Evolutionary conservation across 2,888 invertebrate species (phyloP), one percentile per base, ranked within the genome.

Genomic region (Synergus japonicus): DNA sequence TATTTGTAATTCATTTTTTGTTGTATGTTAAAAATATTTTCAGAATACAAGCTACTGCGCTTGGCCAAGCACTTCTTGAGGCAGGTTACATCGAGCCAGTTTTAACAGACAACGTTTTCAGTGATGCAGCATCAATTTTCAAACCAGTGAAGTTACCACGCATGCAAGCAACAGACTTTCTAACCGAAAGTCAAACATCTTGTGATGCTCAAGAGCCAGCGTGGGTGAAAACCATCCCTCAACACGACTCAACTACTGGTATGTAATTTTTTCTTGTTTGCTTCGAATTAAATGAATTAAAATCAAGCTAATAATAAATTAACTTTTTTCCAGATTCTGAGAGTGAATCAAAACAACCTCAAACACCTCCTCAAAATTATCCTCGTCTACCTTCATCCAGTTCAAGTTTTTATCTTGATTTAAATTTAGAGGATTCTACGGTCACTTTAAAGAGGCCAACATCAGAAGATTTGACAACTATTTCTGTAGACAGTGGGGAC

Each of bases 1-100:
- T 29, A 29, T 29, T 58, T 41, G 5, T 69, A 18, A 54, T 10
- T 9, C 49, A 54, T n/a, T 13, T 81, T 69, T 77, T 77, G 46
- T 78, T 54, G 58, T 77, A 73, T 83, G 4, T 37, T 65, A 79
- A 49, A 63, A 73, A 69, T 67, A 67, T 76, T 84, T 87, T 80
- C 88, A 96, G 96, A 87, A 93, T 94, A n/a, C 96, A 96, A 92
- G 97, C 97, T 1, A 93, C 94, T 13, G 94, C 95, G 29, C 94
- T 97, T 81, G 97, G 97, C 77, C 97, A 97, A 91, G 96, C 96
- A 22, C 93, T 97, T 58, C 90, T 97, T 18, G 96, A 95, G 89
- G 95, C 95, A 1, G 96, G 96, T 18, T 96, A 95, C 87, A 94
- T 97, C 87, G 96, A 96, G 88, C 94, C 95, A 79, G 92, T 94